Percentiles rank a stretch among this genome's conserved stretches.
Conservation (phyloP, 2,797 vertebrate species). For the Enteromius fasciolatus region DNA sequence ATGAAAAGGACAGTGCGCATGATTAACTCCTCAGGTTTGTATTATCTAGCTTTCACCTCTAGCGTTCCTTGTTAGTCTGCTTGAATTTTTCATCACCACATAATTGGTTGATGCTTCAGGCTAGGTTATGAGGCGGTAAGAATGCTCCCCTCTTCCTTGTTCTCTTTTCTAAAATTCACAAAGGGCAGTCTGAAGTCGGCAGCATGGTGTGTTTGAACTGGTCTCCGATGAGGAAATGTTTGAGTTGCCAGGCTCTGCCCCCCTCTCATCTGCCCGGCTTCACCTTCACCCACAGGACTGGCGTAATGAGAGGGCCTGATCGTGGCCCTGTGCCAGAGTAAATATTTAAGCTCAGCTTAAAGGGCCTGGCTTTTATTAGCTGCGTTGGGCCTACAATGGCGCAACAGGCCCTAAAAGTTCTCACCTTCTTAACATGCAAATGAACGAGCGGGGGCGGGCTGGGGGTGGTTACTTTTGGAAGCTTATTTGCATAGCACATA, state of each 20-base stretch:
- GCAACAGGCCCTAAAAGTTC: slow-evolving; percentile 70
- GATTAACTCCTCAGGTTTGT: slow-evolving; percentile 70
- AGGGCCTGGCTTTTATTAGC: slow-evolving; percentile 75
- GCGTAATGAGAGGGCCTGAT: slow-evolving; percentile 72
- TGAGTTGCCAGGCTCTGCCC: slow-evolving; percentile 60
- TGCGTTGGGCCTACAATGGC: slow-evolving; percentile 67
- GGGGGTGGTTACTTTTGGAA: slow-evolving; percentile 72
- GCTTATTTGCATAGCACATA: slow-evolving; percentile 82
- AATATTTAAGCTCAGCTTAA: slow-evolving; percentile 81
- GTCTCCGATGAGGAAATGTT: slow-evolving; percentile 69
- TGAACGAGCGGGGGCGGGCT: slow-evolving; percentile 75
- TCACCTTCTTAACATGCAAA: slow-evolving; percentile 83
- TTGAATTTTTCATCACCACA: slow-evolving; percentile 86
- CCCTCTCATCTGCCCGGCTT: slow-evolving; percentile 63
- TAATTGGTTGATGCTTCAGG: slow-evolving; percentile 84
- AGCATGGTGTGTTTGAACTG: slow-evolving; percentile 59
- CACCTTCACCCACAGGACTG: slow-evolving; percentile 63
- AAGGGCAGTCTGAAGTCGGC: slow-evolving; percentile 67
- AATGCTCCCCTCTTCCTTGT: slow-evolving; percentile 70
- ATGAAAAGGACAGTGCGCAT: slow-evolving; percentile 63
- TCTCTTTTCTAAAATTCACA: slow-evolving; percentile 75
- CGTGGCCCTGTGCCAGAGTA: slow-evolving; percentile 68
- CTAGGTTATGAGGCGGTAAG: slow-evolving; percentile 76
- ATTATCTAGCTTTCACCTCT: slow-evolving; percentile 79
- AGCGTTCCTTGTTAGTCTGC: slow-evolving; percentile 79